Conservation (phyloP, 2,797 vertebrate genomes). For the Discoglossus pictus region DNA sequence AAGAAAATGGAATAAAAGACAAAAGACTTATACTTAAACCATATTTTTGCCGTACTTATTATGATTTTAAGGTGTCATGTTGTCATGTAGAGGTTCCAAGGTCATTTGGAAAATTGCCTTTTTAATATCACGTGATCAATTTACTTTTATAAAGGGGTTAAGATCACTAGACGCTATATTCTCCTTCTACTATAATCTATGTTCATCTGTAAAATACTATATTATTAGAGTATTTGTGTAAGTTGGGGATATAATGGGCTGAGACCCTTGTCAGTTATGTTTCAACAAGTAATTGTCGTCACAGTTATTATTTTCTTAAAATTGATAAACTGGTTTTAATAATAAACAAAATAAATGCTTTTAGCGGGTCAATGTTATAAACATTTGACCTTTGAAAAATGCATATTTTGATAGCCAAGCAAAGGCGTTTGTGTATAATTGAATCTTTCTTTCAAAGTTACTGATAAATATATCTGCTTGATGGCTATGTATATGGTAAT, state of each 20-base stretch:
- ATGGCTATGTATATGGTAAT: slow-evolving; percentile 24
- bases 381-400: slow-evolving; percentile 14
- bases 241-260: not conserved
- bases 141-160: slow-evolving; percentile 62
- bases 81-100: slow-evolving; percentile 66
- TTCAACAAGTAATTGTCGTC: slow-evolving; percentile 23
- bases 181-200: slow-evolving; percentile 52
- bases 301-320: slow-evolving; percentile 38
- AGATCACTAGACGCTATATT: slow-evolving; percentile 64
- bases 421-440: too few species aligned
- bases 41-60: slow-evolving; percentile 71
- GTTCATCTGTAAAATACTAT: slow-evolving; percentile 30
- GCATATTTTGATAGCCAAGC: not conserved
- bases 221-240: not conserved
- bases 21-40: slow-evolving; percentile 72
- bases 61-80: slow-evolving; percentile 74
- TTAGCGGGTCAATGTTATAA: slow-evolving; percentile 27
- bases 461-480: slow-evolving; percentile 41
- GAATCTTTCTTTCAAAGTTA: too few species aligned
- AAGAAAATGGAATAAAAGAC: slow-evolving; percentile 68
- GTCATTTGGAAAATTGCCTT: slow-evolving; percentile 70
- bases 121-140: slow-evolving; percentile 66
- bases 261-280: slow-evolving; percentile 23
- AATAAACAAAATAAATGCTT: slow-evolving; percentile 42
- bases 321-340: slow-evolving; percentile 10